Evolutionary conservation across 2,113 vertebrate genomes (phyloP), one percentile per base, ranked within the genome.

Genomic region (Physeter macrocephalus): DNA sequence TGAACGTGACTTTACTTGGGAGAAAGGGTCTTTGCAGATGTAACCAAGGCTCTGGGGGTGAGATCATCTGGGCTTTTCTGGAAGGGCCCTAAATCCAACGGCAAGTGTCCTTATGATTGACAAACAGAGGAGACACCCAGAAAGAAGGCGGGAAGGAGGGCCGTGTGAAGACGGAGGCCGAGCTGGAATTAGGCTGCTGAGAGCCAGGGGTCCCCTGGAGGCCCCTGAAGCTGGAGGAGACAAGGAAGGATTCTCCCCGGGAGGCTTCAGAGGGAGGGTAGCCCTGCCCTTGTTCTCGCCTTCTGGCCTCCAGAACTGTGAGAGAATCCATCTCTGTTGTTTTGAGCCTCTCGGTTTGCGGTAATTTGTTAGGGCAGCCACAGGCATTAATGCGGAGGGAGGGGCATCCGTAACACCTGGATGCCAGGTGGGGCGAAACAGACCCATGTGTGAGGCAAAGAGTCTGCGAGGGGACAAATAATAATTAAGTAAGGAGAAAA

Each of bases 141-240:
- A 23, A 5, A 17, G 31, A 82, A 39, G 18, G 31, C 5, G 10
- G 46, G 8, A 13, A 34, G 5, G 12, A 52, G 39, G 52, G 21
- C 34, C 41, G 1, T 0, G 7, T 1, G 78, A 52, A 39, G 39
- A 27, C 0, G 6, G 31, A 13, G n/a, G n/a, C 23, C 0, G 13
- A 25, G 64, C 0, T 0, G 20, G 82, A 57, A 7, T 1, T 0
- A 2, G 0, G 0, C 27, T 20, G 57, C 14, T 2, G 1, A 23
- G 6, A 9, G 77, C 66, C n/a, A 6, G 12, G 66, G 34, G 25
- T 5, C 3, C 10, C 89, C 46, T 5, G n/a, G 23, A n/a, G 84
- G 36, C 6, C 4, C 62, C 57, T 0, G 36, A 23, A 36, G 66
- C 91, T 15, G 61, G 10, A 62, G 8, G 31, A 8, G 46, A 43